These are phyloP conservation scores for Macquaria australasica DNA, from an alignment of 2,113 vertebrate species.

Conservation along the genomic window DNA sequence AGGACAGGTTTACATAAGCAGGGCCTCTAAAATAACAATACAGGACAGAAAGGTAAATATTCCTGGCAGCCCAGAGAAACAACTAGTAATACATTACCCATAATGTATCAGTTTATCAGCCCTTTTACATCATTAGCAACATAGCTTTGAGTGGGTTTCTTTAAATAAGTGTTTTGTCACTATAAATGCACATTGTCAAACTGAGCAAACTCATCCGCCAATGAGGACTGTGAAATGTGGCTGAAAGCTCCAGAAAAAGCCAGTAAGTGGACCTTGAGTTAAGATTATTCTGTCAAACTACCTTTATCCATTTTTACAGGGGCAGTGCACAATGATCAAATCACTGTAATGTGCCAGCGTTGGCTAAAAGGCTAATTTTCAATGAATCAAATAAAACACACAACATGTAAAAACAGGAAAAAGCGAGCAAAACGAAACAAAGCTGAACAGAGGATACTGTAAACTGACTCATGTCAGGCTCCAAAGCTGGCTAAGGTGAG, in stretches of 20 bases:
- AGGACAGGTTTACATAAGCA: background rate
- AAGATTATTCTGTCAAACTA: background rate
- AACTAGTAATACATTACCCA: background rate
- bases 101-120: background rate
- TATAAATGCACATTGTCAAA: background rate
- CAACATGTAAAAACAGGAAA: background rate
- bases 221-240: background rate
- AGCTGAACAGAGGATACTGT: background rate
- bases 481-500: no score
- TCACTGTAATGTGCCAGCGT: background rate
- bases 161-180: background rate
- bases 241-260: background rate
- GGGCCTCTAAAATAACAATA: background rate
- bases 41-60: background rate
- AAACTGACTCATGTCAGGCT: background rate
- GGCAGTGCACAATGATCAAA: background rate
- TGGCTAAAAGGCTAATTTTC: background rate
- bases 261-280: no score
- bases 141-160: background rate
- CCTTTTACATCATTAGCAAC: background rate
- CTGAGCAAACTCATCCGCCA: background rate
- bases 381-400: background rate
- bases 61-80: background rate
- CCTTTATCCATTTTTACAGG: background rate
- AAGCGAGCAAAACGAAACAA: background rate